Evolutionary conservation across 2,113 vertebrate genomes (phyloP).

Genomic region (Anas platyrhynchos): DNA sequence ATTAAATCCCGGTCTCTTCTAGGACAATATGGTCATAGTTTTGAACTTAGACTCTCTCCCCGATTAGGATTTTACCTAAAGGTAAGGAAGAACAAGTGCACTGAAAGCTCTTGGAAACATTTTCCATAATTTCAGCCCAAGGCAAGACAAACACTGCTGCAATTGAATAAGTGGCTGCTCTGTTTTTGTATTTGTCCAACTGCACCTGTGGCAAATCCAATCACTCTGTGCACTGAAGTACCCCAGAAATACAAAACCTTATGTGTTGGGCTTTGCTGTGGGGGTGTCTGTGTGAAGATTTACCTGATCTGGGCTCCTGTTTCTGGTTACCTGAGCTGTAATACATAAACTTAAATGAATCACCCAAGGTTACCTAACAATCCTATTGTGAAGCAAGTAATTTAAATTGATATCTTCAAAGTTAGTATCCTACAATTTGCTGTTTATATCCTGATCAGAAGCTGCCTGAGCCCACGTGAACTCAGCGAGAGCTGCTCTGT

Average conservation of each 20-base stretch:
- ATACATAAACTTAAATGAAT: background rate
- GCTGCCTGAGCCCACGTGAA: background rate
- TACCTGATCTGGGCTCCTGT: background rate
- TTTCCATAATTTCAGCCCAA: background rate
- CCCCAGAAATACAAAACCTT: background rate
- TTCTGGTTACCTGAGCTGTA: background rate
- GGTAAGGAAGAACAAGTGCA: background rate
- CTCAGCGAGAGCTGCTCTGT: background rate
- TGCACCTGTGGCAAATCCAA: background rate
- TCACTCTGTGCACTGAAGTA: background rate
- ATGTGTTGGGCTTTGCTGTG: background rate
- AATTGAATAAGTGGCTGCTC: background rate
- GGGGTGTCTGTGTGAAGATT: background rate
- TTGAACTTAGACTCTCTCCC: background rate
- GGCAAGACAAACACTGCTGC: background rate
- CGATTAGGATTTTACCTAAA: background rate
- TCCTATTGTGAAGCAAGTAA: background rate
- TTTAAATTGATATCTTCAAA: background rate
- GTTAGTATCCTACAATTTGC: background rate
- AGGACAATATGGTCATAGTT: background rate
- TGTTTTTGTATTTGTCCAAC: background rate
- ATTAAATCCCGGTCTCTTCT: background rate
- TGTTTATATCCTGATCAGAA: accelerated
- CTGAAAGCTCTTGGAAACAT: background rate
- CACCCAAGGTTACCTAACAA: background rate